Percentiles rank a stretch among this genome's conserved stretches.
Evolutionary conservation across 2,113 vertebrate species (phyloP).

Genomic region (Malurus melanocephalus): DNA sequence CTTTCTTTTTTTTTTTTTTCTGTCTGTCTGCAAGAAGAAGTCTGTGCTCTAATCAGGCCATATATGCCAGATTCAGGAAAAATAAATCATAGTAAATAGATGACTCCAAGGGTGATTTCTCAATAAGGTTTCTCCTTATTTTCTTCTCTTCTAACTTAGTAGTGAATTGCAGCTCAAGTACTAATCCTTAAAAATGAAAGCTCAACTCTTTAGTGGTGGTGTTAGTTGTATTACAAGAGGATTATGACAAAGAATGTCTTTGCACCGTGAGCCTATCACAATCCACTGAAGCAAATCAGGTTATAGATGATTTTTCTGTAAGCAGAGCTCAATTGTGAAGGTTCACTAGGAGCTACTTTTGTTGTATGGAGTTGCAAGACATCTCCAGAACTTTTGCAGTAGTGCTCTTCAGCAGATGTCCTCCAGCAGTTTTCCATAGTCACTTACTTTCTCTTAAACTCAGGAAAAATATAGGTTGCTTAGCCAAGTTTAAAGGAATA

Average conservation of each 20-base stretch:
- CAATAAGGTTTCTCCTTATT: background rate
- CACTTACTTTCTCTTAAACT: background rate
- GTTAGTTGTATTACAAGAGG: background rate
- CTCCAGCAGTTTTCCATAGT: background rate
- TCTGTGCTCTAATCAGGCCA: background rate
- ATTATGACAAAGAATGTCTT: background rate
- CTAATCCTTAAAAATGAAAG: slow-evolving; percentile 6
- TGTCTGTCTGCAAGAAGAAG: background rate
- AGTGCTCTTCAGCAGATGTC: background rate
- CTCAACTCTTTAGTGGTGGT: background rate
- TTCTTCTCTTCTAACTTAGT: background rate
- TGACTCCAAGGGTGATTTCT: background rate
- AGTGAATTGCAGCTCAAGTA: background rate
- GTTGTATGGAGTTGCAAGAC: background rate
- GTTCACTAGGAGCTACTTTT: background rate
- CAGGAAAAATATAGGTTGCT: background rate
- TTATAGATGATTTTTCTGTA: background rate
- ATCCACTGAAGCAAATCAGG: background rate
- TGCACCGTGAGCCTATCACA: background rate
- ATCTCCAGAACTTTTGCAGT: background rate
- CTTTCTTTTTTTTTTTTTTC: background rate
- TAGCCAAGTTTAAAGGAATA: background rate
- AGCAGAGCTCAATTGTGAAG: background rate
- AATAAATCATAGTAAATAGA: background rate
- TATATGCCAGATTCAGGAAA: background rate